Evolutionary conservation across 2,888 invertebrate genomes (phyloP), one percentile per base, ranked within the genome.

Genomic region (Apamea anceps): DNA sequence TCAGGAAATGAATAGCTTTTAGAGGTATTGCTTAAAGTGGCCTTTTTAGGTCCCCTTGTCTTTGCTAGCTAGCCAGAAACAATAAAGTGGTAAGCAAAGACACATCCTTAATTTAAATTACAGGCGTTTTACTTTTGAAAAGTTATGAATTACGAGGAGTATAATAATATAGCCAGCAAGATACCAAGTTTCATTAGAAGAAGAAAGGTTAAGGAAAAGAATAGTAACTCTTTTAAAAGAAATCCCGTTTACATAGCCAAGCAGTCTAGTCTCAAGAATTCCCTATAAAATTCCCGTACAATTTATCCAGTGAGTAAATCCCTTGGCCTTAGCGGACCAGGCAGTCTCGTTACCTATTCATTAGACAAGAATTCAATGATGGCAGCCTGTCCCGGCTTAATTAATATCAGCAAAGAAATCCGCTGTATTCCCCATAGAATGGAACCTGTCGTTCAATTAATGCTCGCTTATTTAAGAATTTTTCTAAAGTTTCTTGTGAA

Each of bases 301-400:
- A 67, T 74, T 72, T 72, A 82, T 68, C n/a, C 21, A 57, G 75
- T 70, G 79, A 83, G 60, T 75, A 57, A 76, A 85, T 77, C 77
- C 82, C 82, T 66, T 25, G 15, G 54, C 57, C 62, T 54, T 62
- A 67, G 63, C 65, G 48, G 72, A 66, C 60, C 73, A 51, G 66
- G 48, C 67, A 73, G 89, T 63, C 79, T 78, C 73, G 74, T 80
- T 87, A 85, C 66, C 75, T 81, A 85, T 87, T 87, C 86, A 87
- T 87, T 84, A 84, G 63, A 73, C 75, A 79, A 68, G 67, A 79
- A 81, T 82, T 86, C 80, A 81, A 79, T 76, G 78, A 57, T 32
- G 77, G 79, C 68, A 21, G 57, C 63, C 54, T 68, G 78, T 80
- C 75, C 68, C 45, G 10, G 21, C 57, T 71, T 88, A 89, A 89